Base-by-base conservation (phyloP, 1,140 invertebrate species). In the Drosophila yakuba region DNA sequence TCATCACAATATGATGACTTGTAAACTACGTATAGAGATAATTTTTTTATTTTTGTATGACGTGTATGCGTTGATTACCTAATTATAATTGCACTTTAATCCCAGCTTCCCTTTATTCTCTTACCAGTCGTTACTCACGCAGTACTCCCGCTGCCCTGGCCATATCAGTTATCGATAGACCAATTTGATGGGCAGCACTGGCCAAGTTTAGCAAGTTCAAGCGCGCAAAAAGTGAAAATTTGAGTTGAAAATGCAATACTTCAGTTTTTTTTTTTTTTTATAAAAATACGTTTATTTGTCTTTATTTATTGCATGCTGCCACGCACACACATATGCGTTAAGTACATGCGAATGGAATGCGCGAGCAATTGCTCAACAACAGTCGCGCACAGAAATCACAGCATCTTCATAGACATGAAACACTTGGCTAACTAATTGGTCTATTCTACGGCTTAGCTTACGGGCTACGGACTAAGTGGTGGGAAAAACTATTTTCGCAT, bases 391-490 rank as follows among this genome's bases (percentile, higher is more conserved):
- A 69, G 48, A 74, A 78, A 89, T 89, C 84, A 89, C 84, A 89
- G 84, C 84, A 84, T 84, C 85, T 89, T 89, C 84, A 84, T 90
- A 78, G 84, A 89, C 80, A 73, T 82, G 56, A 69, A 81, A 78
- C 69, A 86, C 64, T 82, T 68, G 47, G 47, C 79, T 82, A 56
- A 78, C 68, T 52, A 82, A 82, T 71, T 79, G 23, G 32, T 64
- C 76, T 89, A 69, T 28, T 54, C 52, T 76, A 80, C 43, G 41
- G 54, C 76, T 88, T 88, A 89, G 51, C 51, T 75, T 83, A 86
- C 32, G 8, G 45, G 66, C 63, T 82, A 82, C 17, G 45, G 41
- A 63, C 73, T 86, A 85, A 43, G 36, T 56, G 20, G 38, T 17
- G 62, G 51, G 25, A 14, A 8, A 17, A 8, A 61, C 17, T 55